These are phyloP conservation scores for Phylloscopus trochiloides DNA, from an alignment of 2,113 vertebrate species.

Conservation along the genomic window DNA sequence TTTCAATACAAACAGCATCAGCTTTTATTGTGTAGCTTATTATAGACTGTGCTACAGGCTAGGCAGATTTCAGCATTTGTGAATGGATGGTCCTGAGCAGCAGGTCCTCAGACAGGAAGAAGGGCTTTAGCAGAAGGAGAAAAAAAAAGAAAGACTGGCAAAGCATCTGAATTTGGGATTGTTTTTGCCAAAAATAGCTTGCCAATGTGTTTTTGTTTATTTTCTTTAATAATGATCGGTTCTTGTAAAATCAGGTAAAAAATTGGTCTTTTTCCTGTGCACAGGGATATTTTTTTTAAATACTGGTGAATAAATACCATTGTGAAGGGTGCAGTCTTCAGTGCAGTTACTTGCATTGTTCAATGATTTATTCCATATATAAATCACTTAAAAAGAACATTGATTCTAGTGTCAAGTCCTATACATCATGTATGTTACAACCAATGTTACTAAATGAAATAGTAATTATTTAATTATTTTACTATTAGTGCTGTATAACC, in stretches of 20 bases:
- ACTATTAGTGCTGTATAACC: not conserved
- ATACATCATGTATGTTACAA: not conserved
- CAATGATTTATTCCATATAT: not conserved
- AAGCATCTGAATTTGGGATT: not conserved
- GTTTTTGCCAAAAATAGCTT: not conserved
- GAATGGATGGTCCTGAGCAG: not conserved
- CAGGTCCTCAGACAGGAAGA: not conserved
- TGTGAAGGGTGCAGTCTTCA: not conserved
- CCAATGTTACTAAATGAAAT: not conserved
- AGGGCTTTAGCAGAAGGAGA: not conserved
- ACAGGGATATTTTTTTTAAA: not conserved
- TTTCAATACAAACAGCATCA: not conserved
- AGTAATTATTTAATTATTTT: conserved; percentile 7
- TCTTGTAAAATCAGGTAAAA: not conserved
- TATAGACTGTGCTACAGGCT: not conserved
- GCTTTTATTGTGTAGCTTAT: not conserved
- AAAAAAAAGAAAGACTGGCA: not conserved
- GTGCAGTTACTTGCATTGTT: not conserved
- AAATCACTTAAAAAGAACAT: not conserved
- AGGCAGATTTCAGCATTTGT: not conserved
- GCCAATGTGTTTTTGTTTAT: not conserved
- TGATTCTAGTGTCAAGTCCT: not conserved
- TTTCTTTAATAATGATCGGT: not conserved
- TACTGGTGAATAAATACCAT: not conserved
- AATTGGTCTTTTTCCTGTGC: not conserved